Percentiles rank a stretch among this genome's conserved stretches.
Conservation (phyloP, 53 echinoderm and acorn worm genomes). For the Zoroaster sp. region DNA sequence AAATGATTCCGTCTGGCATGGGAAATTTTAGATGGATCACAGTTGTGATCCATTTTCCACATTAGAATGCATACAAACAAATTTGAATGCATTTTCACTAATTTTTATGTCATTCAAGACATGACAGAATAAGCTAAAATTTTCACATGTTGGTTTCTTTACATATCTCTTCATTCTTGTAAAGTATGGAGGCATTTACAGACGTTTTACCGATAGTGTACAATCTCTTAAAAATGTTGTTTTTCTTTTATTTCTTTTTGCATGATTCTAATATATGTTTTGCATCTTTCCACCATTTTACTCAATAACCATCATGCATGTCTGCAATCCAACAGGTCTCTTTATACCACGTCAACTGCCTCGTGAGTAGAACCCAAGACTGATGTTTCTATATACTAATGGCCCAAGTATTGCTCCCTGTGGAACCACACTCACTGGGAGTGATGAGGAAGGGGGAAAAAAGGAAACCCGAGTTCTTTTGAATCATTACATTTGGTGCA, state of each 20-base stretch:
- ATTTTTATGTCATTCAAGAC: too few species aligned
- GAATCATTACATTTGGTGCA: too few species aligned
- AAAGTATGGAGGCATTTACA: not conserved
- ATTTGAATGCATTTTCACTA: too few species aligned
- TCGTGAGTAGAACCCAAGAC: constrained; percentile 54
- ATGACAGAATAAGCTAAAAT: too few species aligned
- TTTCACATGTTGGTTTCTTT: too few species aligned
- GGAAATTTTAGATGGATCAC: too few species aligned
- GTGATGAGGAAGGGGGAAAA: not conserved
- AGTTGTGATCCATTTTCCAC: too few species aligned
- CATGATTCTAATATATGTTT: not conserved
- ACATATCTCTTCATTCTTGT: too few species aligned
- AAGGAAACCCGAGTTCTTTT: not conserved
- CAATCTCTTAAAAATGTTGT: not conserved
- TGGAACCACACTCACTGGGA: not conserved
- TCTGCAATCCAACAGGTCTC: constrained; percentile 65
- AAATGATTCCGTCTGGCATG: too few species aligned
- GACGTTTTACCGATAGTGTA: too few species aligned
- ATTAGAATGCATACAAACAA: too few species aligned
- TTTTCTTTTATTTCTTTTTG: not conserved
- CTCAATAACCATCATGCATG: constrained; percentile 12
- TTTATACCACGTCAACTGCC: constrained; percentile 68
- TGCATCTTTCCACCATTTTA: constrained; percentile 21
- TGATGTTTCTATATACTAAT: not conserved
- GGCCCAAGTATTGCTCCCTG: not conserved